phyloP scores from a whole-genome alignment of 2,888 invertebrate species.

The Drosophila formosana region DNA sequence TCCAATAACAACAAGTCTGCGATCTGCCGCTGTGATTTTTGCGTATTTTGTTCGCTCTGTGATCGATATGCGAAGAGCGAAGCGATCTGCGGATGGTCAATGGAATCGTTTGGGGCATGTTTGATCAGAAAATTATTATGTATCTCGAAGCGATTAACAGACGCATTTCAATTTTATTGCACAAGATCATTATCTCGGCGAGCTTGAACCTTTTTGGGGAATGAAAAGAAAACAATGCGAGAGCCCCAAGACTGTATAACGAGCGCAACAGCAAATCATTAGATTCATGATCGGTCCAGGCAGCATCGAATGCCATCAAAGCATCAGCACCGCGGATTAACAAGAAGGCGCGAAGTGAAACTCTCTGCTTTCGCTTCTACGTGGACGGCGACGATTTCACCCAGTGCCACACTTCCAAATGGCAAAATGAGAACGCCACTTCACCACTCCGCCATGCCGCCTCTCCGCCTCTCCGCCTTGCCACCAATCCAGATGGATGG shows the following conservation, averaged over 20 bases:
- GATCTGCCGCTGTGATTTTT: constrained; percentile 67
- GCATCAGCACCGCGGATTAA: constrained; percentile 64
- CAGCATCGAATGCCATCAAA: constrained; percentile 61
- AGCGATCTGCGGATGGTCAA: constrained; percentile 26
- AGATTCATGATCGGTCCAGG: constrained; percentile 58
- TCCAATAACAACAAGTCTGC: neutral
- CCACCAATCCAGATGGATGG: constrained; percentile 7
- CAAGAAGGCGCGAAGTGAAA: constrained; percentile 75
- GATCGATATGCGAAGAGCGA: constrained; percentile 66
- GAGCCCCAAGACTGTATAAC: constrained; percentile 40
- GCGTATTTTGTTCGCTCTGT: constrained; percentile 58
- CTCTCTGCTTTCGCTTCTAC: constrained; percentile 67
- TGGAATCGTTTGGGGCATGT: constrained; percentile 41
- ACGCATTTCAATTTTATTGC: constrained; percentile 80
- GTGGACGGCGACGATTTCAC: constrained; percentile 64
- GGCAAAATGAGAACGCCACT: constrained; percentile 47
- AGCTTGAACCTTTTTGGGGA: constrained; percentile 47
- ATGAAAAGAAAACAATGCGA: constrained; percentile 17
- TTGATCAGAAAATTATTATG: constrained; percentile 76
- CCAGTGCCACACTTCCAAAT: constrained; percentile 71
- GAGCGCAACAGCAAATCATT: constrained; percentile 64
- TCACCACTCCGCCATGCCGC: constrained; percentile 17
- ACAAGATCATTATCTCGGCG: constrained; percentile 71
- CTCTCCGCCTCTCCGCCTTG: constrained; percentile 9
- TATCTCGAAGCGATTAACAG: constrained; percentile 78